Percentiles rank a stretch among this genome's conserved stretches.
These are phyloP conservation scores for Eudyptes chrysolophus DNA, from an alignment of 2,113 vertebrate genomes.

Conservation along the genomic window DNA sequence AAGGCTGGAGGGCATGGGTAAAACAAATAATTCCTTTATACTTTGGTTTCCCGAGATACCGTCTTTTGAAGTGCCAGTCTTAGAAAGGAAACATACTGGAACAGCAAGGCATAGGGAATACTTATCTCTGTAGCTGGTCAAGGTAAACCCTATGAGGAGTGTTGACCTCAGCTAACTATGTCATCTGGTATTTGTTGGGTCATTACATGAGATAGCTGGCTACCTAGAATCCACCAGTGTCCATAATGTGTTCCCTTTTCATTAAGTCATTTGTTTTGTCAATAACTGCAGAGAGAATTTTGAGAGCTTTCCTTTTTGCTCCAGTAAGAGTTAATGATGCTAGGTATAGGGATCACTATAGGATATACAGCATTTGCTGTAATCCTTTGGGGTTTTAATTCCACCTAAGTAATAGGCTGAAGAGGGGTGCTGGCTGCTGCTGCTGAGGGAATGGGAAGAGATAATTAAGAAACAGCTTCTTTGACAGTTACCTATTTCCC, in stretches of 20 bases:
- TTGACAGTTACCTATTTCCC: neutral
- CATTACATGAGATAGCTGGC: neutral
- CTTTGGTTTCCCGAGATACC: neutral
- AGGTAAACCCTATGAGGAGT: neutral
- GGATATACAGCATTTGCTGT: neutral
- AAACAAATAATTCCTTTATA: neutral
- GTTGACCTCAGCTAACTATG: neutral
- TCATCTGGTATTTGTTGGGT: neutral
- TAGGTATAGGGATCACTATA: neutral
- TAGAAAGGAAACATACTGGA: neutral
- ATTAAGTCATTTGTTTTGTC: neutral
- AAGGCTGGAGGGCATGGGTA: neutral
- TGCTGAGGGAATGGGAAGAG: neutral
- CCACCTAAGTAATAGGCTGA: neutral
- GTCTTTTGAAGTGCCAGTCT: neutral
- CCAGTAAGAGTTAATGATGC: neutral
- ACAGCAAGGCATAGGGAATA: neutral
- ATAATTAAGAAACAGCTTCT: neutral
- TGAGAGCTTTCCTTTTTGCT: neutral
- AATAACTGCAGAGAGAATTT: neutral
- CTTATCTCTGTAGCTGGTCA: neutral
- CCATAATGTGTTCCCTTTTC: neutral
- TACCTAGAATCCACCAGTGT: neutral
- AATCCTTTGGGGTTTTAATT: neutral
- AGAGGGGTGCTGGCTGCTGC: neutral